phyloP scores from a whole-genome alignment of 2,797 vertebrate genomes.

The Esox masquinongy region DNA sequence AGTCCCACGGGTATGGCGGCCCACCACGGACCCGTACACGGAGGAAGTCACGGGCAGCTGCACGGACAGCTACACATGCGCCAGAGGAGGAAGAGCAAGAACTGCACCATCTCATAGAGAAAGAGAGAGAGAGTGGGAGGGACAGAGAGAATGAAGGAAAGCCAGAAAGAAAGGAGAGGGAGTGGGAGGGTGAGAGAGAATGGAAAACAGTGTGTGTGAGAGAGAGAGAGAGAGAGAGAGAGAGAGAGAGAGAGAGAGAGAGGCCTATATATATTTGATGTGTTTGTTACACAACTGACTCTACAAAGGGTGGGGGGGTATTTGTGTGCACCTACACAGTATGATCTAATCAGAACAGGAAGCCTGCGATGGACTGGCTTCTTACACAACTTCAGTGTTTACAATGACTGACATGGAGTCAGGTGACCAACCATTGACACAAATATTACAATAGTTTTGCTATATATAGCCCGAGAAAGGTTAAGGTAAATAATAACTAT shows the following conservation, averaged over 20 bases:
- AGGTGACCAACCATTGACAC: constrained; percentile 27
- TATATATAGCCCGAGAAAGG: constrained; percentile 37
- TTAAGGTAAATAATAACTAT: constrained; percentile 54
- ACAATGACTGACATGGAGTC: constrained; percentile 53
- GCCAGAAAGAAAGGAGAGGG: constrained; percentile 39
- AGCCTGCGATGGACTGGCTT: constrained; percentile 51
- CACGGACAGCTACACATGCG: constrained; percentile 89
- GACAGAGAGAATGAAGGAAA: constrained; percentile 53
- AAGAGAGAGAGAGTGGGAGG: constrained; percentile 39
- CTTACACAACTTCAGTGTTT: constrained; percentile 74
- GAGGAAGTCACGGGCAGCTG: constrained; percentile 77
- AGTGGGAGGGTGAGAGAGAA: constrained; percentile 33
- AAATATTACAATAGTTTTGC: constrained; percentile 38
- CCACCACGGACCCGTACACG: constrained; percentile 74
- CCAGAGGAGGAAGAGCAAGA: constrained; percentile 98
- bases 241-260: constrained; percentile 37
- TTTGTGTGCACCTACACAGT: constrained; percentile 73
- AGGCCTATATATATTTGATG: constrained; percentile 65
- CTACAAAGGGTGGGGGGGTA: constrained; percentile 32
- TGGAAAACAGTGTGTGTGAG: constrained; percentile 19
- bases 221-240: constrained; percentile 39
- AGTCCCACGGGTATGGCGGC: constrained; percentile 77
- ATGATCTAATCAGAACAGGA: constrained; percentile 72
- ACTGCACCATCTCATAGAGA: constrained; percentile 94
- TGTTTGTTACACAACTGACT: constrained; percentile 78